These are phyloP conservation scores for Notothenia rossii DNA, from an alignment of 2,113 vertebrate genomes.

Conservation along the genomic window DNA sequence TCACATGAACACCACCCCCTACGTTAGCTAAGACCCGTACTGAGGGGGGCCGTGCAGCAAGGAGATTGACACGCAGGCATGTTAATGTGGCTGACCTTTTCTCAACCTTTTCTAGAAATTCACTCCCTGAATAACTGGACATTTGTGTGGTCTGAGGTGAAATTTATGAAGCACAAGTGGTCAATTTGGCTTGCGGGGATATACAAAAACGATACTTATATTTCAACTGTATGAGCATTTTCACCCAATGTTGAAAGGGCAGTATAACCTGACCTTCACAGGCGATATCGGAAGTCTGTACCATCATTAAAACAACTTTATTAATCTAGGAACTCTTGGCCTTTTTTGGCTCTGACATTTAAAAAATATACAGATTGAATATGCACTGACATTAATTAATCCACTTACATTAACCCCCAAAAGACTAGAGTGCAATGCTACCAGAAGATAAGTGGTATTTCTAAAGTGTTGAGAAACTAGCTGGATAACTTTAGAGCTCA, in stretches of 20 bases:
- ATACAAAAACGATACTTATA: constrained; percentile 4
- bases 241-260: constrained; percentile 2
- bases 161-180: constrained; percentile 28
- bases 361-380: neutral
- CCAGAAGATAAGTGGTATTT: constrained; percentile 3
- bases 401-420: neutral
- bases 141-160: constrained; percentile 36
- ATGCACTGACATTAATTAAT: neutral
- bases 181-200: constrained; percentile 18
- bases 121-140: constrained; percentile 37
- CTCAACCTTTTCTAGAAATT: constrained; percentile 41
- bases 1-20: constrained; percentile 7
- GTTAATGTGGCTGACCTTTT: constrained; percentile 44
- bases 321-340: neutral
- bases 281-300: neutral
- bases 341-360: neutral
- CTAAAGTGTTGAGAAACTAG: neutral
- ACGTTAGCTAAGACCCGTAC: neutral
- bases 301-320: neutral
- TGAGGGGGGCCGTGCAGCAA: neutral
- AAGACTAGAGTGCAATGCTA: neutral
- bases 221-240: constrained; percentile 15
- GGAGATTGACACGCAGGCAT: neutral
- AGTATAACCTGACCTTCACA: neutral
- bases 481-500: constrained; percentile 1